These are phyloP conservation scores for Pyrgilauda ruficollis DNA, from an alignment of 2,113 vertebrate species.

Conservation along the genomic window DNA sequence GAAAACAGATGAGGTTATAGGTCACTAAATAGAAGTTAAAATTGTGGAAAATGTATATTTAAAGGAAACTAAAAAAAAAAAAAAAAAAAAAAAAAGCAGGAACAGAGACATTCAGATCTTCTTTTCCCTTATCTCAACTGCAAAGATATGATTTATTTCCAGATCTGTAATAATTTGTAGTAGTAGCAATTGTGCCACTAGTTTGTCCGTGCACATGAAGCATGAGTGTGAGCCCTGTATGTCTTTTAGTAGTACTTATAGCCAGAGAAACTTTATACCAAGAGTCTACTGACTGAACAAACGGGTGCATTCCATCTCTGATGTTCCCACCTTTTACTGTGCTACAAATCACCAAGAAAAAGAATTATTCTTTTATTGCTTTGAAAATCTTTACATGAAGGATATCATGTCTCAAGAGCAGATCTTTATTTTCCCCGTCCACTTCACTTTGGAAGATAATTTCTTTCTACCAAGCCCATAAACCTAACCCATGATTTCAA, in stretches of 20 bases:
- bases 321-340: not conserved
- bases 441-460: not conserved
- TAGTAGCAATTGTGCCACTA: not conserved
- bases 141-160: not conserved
- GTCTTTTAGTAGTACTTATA: not conserved
- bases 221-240: not conserved
- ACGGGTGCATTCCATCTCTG: not conserved
- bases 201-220: not conserved
- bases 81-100: not conserved
- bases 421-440: not conserved
- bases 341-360: not conserved
- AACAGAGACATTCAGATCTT: not conserved
- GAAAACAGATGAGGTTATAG: slow-evolving; percentile 62
- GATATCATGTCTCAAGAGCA: not conserved
- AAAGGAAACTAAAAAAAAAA: not conserved
- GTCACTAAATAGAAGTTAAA: slow-evolving; percentile 34
- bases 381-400: not conserved
- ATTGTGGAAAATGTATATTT: not conserved
- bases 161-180: not conserved
- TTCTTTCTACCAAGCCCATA: not conserved
- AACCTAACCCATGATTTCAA: not conserved
- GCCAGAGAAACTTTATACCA: not conserved
- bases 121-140: not conserved
- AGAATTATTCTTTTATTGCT: not conserved
- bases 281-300: not conserved